A percentile compares a stretch with the other conserved stretches of the same genome.
Evolutionary conservation across 2,888 invertebrate genomes (phyloP).

Genomic region (Fragum sueziense): DNA sequence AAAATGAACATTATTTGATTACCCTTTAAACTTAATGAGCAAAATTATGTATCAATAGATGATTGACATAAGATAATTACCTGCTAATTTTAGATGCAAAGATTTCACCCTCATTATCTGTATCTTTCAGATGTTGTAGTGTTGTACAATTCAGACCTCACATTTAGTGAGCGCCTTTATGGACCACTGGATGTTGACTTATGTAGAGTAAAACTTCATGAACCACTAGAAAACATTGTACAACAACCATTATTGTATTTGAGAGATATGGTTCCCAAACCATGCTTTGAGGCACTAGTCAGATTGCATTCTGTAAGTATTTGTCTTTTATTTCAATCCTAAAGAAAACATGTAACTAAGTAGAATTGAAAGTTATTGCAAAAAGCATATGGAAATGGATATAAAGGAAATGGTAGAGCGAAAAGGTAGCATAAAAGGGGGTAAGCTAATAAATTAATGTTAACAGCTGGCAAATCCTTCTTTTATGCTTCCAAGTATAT

Average conservation of each 20-base stretch:
- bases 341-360: no score
- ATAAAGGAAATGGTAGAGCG: no score
- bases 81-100: neutral
- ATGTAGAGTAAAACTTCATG: conserved; percentile 80
- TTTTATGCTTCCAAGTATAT: no score
- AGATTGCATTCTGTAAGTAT: conserved; percentile 77
- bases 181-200: conserved; percentile 80
- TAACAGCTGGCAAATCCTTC: no score
- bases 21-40: no score
- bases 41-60: no score
- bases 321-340: no score
- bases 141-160: conserved; percentile 80
- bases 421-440: no score
- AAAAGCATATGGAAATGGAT: no score
- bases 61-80: neutral
- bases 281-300: conserved; percentile 80
- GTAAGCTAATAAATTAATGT: no score
- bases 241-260: conserved; percentile 81
- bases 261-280: conserved; percentile 81
- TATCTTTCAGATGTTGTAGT: conserved; percentile 75
- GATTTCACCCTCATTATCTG: neutral
- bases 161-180: conserved; percentile 79
- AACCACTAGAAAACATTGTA: conserved; percentile 78
- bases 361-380: no score
- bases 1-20: no score